Conservation (phyloP, 2,113 vertebrate species). For the Sula dactylatra region DNA sequence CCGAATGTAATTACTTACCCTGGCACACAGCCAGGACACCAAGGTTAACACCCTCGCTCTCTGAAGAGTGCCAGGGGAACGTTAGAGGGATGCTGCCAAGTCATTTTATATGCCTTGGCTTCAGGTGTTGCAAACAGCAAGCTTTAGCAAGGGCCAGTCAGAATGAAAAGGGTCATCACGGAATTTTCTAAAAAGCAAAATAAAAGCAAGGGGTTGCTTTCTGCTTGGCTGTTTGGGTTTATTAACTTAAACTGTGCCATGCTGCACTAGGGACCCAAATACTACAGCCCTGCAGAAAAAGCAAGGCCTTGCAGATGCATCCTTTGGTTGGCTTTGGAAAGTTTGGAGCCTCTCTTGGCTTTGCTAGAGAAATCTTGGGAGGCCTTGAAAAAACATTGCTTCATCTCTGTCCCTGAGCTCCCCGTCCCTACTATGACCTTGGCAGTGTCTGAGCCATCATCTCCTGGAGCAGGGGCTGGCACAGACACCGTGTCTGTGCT, state of each 20-base stretch:
- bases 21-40: conserved; percentile 14
- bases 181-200: background rate
- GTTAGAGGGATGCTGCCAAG: conserved; percentile 12
- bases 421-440: background rate
- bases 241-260: background rate
- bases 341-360: background rate
- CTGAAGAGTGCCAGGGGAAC: background rate
- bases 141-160: background rate
- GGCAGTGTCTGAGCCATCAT: conserved; percentile 9
- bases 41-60: conserved; percentile 38
- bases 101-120: background rate
- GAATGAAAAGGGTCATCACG: background rate
- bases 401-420: conserved; percentile 2
- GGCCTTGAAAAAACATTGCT: background rate
- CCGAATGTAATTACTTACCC: conserved; percentile 3
- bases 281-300: background rate
- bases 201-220: background rate
- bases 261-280: background rate
- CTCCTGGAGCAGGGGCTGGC: background rate
- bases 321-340: background rate
- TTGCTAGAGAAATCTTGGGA: background rate
- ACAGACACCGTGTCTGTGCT: background rate
- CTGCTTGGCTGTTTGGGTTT: background rate
- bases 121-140: background rate
- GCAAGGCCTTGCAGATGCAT: background rate